Percentiles rank a stretch among this genome's conserved stretches.
Evolutionary conservation across 2,113 vertebrate species (phyloP).

Genomic region (Glareola pratincola): DNA sequence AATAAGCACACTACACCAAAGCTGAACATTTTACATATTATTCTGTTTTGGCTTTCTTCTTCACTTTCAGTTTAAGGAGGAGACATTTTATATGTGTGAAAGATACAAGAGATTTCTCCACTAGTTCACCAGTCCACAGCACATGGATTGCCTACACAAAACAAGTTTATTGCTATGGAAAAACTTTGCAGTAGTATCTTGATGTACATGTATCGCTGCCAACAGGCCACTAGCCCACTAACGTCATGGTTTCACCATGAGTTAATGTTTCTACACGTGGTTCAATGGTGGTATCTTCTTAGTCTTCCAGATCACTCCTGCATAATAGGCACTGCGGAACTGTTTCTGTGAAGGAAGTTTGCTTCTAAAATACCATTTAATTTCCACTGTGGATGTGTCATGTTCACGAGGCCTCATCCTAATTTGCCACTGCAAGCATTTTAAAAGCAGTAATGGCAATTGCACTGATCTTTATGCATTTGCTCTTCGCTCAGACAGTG

Average conservation of each 20-base stretch:
- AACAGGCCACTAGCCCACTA: neutral
- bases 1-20: neutral
- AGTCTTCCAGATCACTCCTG: neutral
- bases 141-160: neutral
- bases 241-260: neutral
- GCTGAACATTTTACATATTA: neutral
- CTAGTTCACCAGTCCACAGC: neutral
- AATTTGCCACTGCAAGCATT: neutral
- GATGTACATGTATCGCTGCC: neutral
- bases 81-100: neutral
- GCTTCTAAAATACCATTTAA: neutral
- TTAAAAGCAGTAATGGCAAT: neutral
- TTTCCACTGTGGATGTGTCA: rapidly evolving
- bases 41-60: neutral
- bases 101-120: neutral
- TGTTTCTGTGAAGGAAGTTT: neutral
- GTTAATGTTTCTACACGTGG: neutral
- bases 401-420: neutral
- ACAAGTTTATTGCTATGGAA: neutral
- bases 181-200: neutral
- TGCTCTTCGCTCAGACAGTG: neutral
- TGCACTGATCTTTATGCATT: neutral
- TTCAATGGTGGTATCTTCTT: neutral
- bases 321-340: neutral
- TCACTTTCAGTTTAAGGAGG: neutral